Base-by-base conservation (phyloP, 1,140 invertebrate genomes). In the Drosophila navojoa region DNA sequence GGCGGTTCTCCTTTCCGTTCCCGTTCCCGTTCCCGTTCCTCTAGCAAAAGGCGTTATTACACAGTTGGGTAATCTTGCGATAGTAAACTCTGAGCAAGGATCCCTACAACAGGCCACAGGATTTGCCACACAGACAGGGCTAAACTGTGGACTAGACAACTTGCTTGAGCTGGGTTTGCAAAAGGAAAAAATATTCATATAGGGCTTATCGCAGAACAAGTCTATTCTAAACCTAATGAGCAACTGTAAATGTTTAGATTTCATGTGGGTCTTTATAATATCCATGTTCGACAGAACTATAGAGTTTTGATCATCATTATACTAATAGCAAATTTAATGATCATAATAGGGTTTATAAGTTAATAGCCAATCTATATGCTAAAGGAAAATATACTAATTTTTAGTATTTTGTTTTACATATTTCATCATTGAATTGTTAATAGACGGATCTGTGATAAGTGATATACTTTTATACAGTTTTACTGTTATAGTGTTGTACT, bases 41-140 rank as follows among this genome's bases (percentile, higher is more conserved):
- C 5, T 7, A 45, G n/a, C 9, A 27, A 32, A 19, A 58, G 66
- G 68, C 68, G 50, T 70, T 38, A 15, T 53, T 53, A 38, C 47
- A 25, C 42, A 42, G 63, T 67, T 72, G 63, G 55, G 69, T 71
- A 71, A 71, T 66, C 69, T 66, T 59, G 15, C 25, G 52, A 54
- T 54, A 19, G 32, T 5, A 44, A 4, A 40, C 32, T 16, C 11
- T 55, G n/a, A 22, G 35, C 11, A n/a, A 13, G 19, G 16, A 6
- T n/a, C 19, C 35, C 35, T n/a, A 32, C 32, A 32, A 32, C 32
- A 32, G 32, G 42, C 16, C 9, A 6, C 16, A 16, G 42, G 42
- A 45, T 45, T 16, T n/a, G 13, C 15, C n/a, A 45, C 1, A 4
- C 42, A 15, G 2, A 16, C n/a, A 13, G n/a, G 49, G 25, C 22